Evolutionary conservation across 2,113 vertebrate species (phyloP).

Genomic region (Panurus biarmicus): DNA sequence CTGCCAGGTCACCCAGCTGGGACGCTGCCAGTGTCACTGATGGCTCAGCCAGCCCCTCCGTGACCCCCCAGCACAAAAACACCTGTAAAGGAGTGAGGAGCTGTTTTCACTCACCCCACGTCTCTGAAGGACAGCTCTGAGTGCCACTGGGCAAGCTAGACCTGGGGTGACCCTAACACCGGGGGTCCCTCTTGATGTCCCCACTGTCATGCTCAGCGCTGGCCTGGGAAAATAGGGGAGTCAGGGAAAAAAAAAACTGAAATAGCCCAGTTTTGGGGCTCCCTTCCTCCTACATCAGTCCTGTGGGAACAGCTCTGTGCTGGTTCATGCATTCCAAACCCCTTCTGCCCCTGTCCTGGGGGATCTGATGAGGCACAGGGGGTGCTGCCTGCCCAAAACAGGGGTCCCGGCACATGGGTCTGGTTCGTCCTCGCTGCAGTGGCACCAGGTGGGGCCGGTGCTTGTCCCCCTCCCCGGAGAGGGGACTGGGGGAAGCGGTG

Average conservation of each 20-base stretch:
- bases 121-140: not conserved
- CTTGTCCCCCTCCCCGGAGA: not conserved
- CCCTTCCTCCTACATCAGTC: not conserved
- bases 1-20: accelerated
- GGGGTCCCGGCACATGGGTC: accelerated
- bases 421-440: not conserved
- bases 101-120: accelerated
- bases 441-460: accelerated
- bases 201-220: accelerated
- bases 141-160: not conserved
- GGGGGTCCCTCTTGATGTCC: not conserved
- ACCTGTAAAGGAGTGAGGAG: not conserved
- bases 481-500: accelerated
- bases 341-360: accelerated
- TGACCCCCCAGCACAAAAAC: not conserved
- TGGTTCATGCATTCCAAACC: not conserved
- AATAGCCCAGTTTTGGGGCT: not conserved
- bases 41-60: not conserved
- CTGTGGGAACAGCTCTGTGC: accelerated
- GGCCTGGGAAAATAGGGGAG: not conserved
- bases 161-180: not conserved
- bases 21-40: accelerated
- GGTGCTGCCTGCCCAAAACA: not conserved
- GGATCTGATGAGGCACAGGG: accelerated
- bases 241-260: not conserved